Base-by-base conservation (phyloP, 2,888 invertebrate genomes). In the Hydropsyche betteni region DNA sequence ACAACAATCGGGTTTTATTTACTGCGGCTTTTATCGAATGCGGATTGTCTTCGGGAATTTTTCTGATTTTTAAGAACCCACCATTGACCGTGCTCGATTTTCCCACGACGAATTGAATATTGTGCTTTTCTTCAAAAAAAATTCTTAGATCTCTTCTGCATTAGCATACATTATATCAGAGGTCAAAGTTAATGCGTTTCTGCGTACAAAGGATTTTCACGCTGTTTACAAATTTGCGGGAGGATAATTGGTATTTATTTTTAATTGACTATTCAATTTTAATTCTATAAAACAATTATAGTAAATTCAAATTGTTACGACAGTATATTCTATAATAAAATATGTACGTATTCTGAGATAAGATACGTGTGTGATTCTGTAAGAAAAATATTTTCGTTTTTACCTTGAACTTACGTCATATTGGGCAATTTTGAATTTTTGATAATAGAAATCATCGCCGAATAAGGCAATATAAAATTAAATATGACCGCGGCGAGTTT, bases 101-200 rank as follows among this genome's bases (percentile, higher is more conserved):
- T 64, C 64, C 64, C 64, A 64, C 36, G 64, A 61, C 64, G 64
- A 64, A 58, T 58, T 58, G 58, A 58, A 58, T 16, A 58, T 58
- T 10, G 16, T 8, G 8, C 58, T 14, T 58, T 58, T 58, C 16
- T 16, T 5, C 16, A n/a, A 14, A n/a, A n/a, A n/a, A 16, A 55
- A 55, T 55, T 55, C 16, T 55, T 55, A 55, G 10, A 44, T 58
- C 58, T 24, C 58, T 16, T 58, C 58, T 8, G 5, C 58, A 64
- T 64, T 64, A 34, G 64, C 64, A 64, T 64, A 64, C 24, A 58
- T 58, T 58, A 58, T 64, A 64, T 64, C 34, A 64, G 34, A 64
- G 64, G 64, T 64, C 64, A 64, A 64, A 64, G 64, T 64, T 64
- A 64, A 64, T 36, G 12, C 58, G 16, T 24, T 24, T 24, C 24